Conservation (phyloP, 2,797 vertebrate genomes). For the Anolis apletophallus region DNA sequence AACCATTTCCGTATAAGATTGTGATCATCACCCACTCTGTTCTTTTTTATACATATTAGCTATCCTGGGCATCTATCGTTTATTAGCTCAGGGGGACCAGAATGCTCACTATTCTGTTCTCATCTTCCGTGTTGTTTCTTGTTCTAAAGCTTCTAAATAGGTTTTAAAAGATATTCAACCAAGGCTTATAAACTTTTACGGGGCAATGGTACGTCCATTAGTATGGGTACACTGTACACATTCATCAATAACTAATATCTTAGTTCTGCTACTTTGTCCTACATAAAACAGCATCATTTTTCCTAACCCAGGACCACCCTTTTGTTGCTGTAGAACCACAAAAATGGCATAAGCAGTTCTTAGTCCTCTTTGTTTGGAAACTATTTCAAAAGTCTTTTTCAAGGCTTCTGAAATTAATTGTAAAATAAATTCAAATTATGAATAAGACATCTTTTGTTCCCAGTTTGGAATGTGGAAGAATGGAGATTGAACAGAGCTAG, state of each 20-base stretch:
- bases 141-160: background rate
- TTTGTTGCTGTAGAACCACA: background rate
- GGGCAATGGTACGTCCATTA: background rate
- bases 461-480: too few species aligned
- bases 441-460: background rate
- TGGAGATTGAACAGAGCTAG: too few species aligned
- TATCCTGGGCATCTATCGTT: conserved; percentile 2
- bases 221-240: conserved; percentile 16
- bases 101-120: conserved; percentile 25
- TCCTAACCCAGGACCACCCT: background rate
- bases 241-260: background rate
- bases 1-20: conserved; percentile 43
- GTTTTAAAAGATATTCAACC: background rate
- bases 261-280: background rate
- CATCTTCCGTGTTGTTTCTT: conserved; percentile 3
- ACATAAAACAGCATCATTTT: background rate
- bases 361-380: background rate
- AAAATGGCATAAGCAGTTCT: accelerated
- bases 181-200: conserved; percentile 6
- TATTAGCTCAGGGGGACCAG: conserved; percentile 38
- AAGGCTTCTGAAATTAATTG: background rate
- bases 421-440: background rate
- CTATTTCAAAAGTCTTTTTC: background rate
- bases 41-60: conserved; percentile 53
- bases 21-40: conserved; percentile 39